Evolutionary conservation across 53 echinoderm and acorn worm genomes (phyloP), one percentile per base, ranked within the genome.

Genomic region (Arbacia lixula): DNA sequence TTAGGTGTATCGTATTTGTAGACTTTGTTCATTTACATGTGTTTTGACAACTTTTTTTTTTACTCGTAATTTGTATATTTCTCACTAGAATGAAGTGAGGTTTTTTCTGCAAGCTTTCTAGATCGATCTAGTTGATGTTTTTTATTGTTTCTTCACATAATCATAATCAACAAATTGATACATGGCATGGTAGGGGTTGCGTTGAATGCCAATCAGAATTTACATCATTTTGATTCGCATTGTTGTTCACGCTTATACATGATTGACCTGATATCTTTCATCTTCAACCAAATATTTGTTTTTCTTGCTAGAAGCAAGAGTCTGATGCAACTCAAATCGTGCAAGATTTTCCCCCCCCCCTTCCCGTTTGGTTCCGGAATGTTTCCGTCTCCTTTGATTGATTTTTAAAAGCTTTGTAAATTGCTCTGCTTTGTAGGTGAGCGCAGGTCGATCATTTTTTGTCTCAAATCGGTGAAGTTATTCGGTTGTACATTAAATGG

Each of bases 101-200:
- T n/a, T n/a, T n/a, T n/a, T n/a, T 64, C 63, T 81, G 82, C 82
- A 81, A 63, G 82, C 82, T 81, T 81, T 81, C 82, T 81, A 81
- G 82, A 28, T 81, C 53, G n/a, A n/a, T n/a, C n/a, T n/a, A n/a
- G n/a, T n/a, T n/a, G n/a, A n/a, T n/a, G n/a, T n/a, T n/a, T n/a
- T n/a, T n/a, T n/a, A n/a, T n/a, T n/a, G n/a, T n/a, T n/a, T n/a
- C n/a, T n/a, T n/a, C n/a, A n/a, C n/a, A n/a, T n/a, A n/a, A n/a
- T n/a, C n/a, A n/a, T n/a, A n/a, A n/a, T n/a, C n/a, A n/a, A n/a
- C n/a, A n/a, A n/a, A n/a, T n/a, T n/a, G n/a, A n/a, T n/a, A n/a
- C n/a, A n/a, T n/a, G n/a, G n/a, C n/a, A n/a, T n/a, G n/a, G n/a
- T n/a, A n/a, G n/a, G n/a, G n/a, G n/a, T n/a, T n/a, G n/a, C n/a